Percentiles rank a stretch among this genome's conserved stretches.
phyloP scores from a whole-genome alignment of 2,888 invertebrate species.

The Enchytraeus crypticus region DNA sequence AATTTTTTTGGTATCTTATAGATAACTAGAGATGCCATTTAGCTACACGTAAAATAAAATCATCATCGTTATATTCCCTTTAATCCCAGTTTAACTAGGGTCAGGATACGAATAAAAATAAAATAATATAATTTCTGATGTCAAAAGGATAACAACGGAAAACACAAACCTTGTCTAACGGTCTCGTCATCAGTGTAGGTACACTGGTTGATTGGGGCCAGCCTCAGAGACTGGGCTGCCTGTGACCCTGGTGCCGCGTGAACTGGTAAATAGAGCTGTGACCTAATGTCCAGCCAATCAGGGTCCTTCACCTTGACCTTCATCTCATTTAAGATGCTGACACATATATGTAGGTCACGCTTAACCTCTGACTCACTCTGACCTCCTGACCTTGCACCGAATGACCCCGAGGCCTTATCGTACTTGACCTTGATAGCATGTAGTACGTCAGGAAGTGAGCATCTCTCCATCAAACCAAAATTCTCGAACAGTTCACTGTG shows the following conservation, averaged over 20 bases:
- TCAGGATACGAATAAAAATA: too few species aligned
- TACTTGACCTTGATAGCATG: slow-evolving; percentile 20
- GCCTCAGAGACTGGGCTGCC: slow-evolving; percentile 3
- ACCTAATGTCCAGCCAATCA: slow-evolving; percentile 9
- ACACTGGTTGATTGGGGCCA: slow-evolving; percentile 25
- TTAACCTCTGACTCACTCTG: slow-evolving; percentile 15
- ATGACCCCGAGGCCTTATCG: neutral
- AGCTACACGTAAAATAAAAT: too few species aligned
- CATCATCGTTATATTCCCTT: too few species aligned
- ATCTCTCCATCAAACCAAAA: slow-evolving; percentile 18
- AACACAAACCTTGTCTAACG: slow-evolving; percentile 19
- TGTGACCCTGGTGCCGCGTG: slow-evolving; percentile 1
- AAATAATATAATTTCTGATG: too few species aligned
- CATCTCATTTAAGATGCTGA: slow-evolving; percentile 26
- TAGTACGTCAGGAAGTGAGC: slow-evolving; percentile 22
- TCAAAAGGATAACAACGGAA: neutral
- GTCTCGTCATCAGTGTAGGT: slow-evolving; percentile 30
- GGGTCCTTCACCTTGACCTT: slow-evolving; percentile 17
- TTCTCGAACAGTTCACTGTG: slow-evolving; percentile 19
- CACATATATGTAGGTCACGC: slow-evolving; percentile 25
- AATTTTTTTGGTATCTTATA: too few species aligned
- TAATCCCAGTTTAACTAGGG: too few species aligned
- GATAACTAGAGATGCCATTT: too few species aligned
- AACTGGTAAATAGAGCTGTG: slow-evolving; percentile 17
- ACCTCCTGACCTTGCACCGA: neutral